phyloP scores from a whole-genome alignment of 1,140 invertebrate species.

The Ruditapes philippinarum region DNA sequence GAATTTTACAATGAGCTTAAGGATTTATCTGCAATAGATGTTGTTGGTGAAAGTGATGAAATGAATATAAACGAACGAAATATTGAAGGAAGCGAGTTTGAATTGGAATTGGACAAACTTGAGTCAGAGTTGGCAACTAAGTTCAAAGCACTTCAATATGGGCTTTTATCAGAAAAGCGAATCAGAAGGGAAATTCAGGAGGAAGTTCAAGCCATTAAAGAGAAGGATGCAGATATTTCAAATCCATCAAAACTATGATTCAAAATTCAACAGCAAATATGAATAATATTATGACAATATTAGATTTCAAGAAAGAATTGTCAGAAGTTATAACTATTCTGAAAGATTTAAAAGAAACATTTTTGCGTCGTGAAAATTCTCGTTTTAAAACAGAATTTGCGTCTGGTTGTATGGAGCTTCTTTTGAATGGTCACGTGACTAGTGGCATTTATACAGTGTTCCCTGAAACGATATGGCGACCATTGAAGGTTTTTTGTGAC shows the following conservation, averaged over 20 bases:
- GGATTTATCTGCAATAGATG: neutral
- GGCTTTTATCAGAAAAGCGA: conserved; percentile 16
- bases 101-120: neutral
- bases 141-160: neutral
- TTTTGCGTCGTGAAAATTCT: neutral
- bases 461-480: conserved; percentile 89
- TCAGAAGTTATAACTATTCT: neutral
- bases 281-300: neutral
- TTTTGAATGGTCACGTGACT: conserved; percentile 51
- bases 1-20: neutral
- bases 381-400: neutral
- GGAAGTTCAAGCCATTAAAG: neutral
- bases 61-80: neutral
- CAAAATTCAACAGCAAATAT: neutral
- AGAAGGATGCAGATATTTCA: neutral
- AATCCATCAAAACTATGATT: neutral
- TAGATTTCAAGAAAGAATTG: neutral
- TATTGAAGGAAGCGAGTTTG: neutral
- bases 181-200: neutral
- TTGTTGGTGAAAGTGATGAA: neutral
- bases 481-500: conserved; percentile 91
- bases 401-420: neutral
- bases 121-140: neutral
- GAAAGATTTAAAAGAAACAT: neutral
- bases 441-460: conserved; percentile 91